Conservation (phyloP, 2,888 invertebrate species). For the Acronicta aceris region DNA sequence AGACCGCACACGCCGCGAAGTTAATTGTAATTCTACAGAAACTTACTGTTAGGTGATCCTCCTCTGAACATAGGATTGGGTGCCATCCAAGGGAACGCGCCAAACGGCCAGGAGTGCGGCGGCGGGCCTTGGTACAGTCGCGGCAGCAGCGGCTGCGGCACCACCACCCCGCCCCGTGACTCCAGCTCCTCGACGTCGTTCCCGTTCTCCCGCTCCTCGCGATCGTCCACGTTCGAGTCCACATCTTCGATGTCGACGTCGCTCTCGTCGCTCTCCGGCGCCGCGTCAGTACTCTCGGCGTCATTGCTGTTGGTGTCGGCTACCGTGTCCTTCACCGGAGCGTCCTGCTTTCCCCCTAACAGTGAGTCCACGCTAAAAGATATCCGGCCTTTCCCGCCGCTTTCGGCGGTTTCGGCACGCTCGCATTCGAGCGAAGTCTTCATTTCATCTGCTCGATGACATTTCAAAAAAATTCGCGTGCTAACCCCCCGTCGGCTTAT, state of each 20-base stretch:
- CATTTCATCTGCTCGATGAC: conserved; percentile 85
- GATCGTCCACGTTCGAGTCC: conserved; percentile 81
- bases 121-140: conserved; percentile 88
- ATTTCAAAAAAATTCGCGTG: conserved; percentile 61
- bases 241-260: conserved; percentile 87
- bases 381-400: conserved; percentile 90
- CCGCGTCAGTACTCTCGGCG: conserved; percentile 78
- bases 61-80: conserved; percentile 90
- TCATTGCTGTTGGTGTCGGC: conserved; percentile 79
- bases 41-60: conserved; percentile 90
- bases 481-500: conserved; percentile 44
- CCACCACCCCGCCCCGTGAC: conserved; percentile 88
- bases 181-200: conserved; percentile 84
- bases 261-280: conserved; percentile 81
- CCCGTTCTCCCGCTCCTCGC: conserved; percentile 80
- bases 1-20: no score
- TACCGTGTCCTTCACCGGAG: conserved; percentile 66
- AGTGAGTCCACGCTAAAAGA: conserved; percentile 93
- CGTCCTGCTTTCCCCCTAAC: conserved; percentile 79
- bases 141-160: conserved; percentile 91
- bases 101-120: conserved; percentile 89
- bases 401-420: conserved; percentile 84
- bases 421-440: conserved; percentile 88
- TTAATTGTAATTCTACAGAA: neutral
- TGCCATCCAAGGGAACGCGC: conserved; percentile 91